Evolutionary conservation across 2,888 invertebrate species (phyloP), one percentile per base, ranked within the genome.

Genomic region (Drosophila engyochracea): DNA sequence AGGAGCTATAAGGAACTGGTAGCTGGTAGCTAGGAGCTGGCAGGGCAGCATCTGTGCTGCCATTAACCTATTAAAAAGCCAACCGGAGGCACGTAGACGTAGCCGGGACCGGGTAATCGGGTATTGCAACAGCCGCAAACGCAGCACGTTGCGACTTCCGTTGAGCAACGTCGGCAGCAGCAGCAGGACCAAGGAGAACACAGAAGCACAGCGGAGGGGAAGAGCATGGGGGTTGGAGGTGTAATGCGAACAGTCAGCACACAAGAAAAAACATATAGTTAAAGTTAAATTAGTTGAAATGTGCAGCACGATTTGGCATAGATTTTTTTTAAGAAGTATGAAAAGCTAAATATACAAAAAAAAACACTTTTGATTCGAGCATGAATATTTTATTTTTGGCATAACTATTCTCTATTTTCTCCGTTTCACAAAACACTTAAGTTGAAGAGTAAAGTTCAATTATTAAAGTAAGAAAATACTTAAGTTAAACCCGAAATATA

Each of bases 11-110:
- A 55, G 41, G 3, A 65, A 22, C 37, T 55, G 5, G 39, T 3
- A 39, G 22, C 41, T 10, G 41, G 70, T 72, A 72, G 70, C 69
- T 74, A 39, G 57, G 16, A 31, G 30, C 58, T 44, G 22, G 16
- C 28, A n/a, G 30, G 58, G 58, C 30, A 58, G 41, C 58, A 58
- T 41, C 44, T 58, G 58, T 58, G 78, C 65, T 76, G 75, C 85
- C 82, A 86, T 89, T 87, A 86, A 89, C 85, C 85, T 82, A 87
- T 86, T 86, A 89, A 86, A 84, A 86, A 76, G 58, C 57, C 76
- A 72, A 72, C 82, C 89, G 71, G 70, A 74, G 81, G 81, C 85
- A 83, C 89, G 84, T 85, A 83, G 70, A 69, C 53, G 87, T 60
- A 61, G 70, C 60, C 85, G 69, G 81, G 58, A 33, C 60, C 58